Evolutionary conservation across 2,888 invertebrate species (phyloP), one percentile per base, ranked within the genome.

Genomic region (Acheta domesticus): DNA sequence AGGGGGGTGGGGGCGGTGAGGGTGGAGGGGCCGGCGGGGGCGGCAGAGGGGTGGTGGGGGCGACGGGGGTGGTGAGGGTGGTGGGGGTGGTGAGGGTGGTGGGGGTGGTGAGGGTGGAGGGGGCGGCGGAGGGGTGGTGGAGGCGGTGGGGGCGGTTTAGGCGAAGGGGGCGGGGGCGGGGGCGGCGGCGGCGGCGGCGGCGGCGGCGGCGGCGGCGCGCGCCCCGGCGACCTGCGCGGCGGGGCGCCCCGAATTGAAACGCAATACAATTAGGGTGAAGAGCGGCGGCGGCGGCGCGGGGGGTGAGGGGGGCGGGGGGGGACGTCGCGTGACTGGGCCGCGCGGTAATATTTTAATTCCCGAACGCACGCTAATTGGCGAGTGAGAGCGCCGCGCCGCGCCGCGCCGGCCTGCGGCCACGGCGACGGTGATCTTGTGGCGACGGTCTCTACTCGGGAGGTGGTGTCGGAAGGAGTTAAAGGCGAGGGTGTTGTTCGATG

Each of bases 251-350:
- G 62, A 62, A 62, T 62, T 62, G 62, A 62, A 62, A 62, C 62
- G 62, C 62, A 62, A 62, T 62, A 62, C 62, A 62, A 62, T 62
- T 62, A 62, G 62, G 62, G 62, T 62, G 62, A 62, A 62, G 62
- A 62, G 62, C 62, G n/a, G 62, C 62, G 62, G 14, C 62, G 12
- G 62, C 16, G 62, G 62, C 16, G 16, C 62, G n/a, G 62, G 5
- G 11, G 62, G 62, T 8, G 62, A n/a, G 62, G 3, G 62, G 62
- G 8, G 62, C 12, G 11, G 62, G 16, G 11, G 62, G 11, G 14
- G 62, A 62, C 62, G 62, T 62, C 62, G 62, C 62, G 62, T 62
- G 62, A 62, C 62, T 62, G 3, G 16, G 62, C 62, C 16, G 16
- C n/a, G 62, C 62, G n/a, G 62, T 62, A 62, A 62, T 62, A 62